Evolutionary conservation across 2,113 vertebrate species (phyloP).

Genomic region (Rostratula benghalensis): DNA sequence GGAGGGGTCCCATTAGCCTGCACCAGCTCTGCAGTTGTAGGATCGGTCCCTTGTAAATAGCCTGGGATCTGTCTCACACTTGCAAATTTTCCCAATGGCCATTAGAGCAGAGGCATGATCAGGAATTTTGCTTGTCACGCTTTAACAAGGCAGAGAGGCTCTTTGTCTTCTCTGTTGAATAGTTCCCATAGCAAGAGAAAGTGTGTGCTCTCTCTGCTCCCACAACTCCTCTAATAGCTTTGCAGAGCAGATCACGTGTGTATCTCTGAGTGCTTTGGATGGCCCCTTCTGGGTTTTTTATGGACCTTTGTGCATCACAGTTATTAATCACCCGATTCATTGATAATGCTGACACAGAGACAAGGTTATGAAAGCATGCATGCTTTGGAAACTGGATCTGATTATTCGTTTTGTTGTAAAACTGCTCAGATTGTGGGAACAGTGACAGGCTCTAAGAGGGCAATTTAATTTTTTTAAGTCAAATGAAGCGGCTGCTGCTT

Average conservation of each 20-base stretch:
- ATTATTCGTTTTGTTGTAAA: constrained; percentile 31
- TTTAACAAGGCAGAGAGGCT: background rate
- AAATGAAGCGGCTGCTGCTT: constrained; percentile 41
- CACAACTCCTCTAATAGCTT: background rate
- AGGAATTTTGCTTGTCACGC: background rate
- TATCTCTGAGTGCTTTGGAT: background rate
- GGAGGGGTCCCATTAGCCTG: background rate
- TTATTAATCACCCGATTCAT: background rate
- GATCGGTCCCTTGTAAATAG: background rate
- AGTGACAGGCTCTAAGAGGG: constrained; percentile 24
- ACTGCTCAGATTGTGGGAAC: constrained; percentile 27
- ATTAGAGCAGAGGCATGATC: background rate
- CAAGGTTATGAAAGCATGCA: background rate
- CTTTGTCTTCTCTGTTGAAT: background rate
- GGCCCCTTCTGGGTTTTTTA: background rate
- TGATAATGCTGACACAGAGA: background rate
- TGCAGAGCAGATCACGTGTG: background rate
- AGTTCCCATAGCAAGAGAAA: background rate
- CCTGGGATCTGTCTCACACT: background rate
- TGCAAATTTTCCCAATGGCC: background rate
- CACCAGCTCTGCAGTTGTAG: fast-evolving
- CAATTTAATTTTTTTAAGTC: constrained; percentile 37
- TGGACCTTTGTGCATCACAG: background rate
- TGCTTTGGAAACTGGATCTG: background rate
- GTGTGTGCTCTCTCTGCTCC: background rate